These are phyloP conservation scores for Teleiodes luculella DNA, from an alignment of 2,888 invertebrate genomes.

Conservation along the genomic window DNA sequence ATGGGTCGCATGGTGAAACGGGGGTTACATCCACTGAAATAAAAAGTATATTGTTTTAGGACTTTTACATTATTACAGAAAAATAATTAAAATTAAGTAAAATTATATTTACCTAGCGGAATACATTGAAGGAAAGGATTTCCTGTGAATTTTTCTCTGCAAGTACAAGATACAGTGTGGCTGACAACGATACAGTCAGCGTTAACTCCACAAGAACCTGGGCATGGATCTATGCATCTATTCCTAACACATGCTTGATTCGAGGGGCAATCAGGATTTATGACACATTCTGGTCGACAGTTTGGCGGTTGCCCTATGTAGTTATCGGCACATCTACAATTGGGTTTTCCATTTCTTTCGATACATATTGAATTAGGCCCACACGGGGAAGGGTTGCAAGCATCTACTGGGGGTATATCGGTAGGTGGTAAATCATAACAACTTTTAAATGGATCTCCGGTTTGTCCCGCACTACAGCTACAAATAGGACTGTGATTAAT, in stretches of 20 bases:
- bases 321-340: conserved; percentile 86
- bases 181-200: conserved; percentile 89
- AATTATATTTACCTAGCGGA: conserved; percentile 60
- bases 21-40: conserved; percentile 78
- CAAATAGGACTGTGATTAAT: conserved; percentile 93
- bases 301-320: conserved; percentile 89
- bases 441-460: conserved; percentile 89
- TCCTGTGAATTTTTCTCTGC: conserved; percentile 86
- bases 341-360: conserved; percentile 81
- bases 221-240: conserved; percentile 89
- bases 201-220: conserved; percentile 88
- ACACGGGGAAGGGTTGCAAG: conserved; percentile 88
- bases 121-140: conserved; percentile 90
- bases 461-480: conserved; percentile 85
- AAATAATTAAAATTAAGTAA: not conserved
- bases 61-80: not conserved
- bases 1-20: conserved; percentile 85
- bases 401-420: conserved; percentile 65
- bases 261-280: conserved; percentile 88
- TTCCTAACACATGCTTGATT: conserved; percentile 88
- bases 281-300: conserved; percentile 89
- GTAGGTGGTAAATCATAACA: conserved; percentile 78
- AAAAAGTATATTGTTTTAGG: conserved; percentile 17
- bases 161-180: conserved; percentile 89
- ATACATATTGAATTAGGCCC: conserved; percentile 89